Evolutionary conservation across 2,888 invertebrate genomes (phyloP).

Genomic region (Steromphala cineraria): DNA sequence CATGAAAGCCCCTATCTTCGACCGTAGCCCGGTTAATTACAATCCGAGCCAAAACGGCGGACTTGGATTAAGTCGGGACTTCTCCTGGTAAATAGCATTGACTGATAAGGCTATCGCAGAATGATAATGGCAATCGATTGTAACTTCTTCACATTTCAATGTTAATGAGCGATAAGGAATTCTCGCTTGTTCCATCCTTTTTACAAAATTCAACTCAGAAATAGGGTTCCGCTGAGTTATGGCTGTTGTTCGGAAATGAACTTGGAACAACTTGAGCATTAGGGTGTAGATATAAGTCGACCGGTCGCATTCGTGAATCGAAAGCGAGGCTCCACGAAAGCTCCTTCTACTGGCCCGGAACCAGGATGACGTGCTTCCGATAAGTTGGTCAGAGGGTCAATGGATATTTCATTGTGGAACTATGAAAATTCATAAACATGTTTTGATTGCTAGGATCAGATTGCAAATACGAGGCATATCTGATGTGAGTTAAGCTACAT

Average conservation of each 20-base stretch:
- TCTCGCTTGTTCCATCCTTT: too few species aligned
- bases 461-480: not conserved
- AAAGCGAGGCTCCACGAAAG: too few species aligned
- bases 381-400: not conserved
- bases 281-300: too few species aligned
- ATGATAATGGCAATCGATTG: not conserved
- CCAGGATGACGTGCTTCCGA: too few species aligned
- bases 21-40: not conserved
- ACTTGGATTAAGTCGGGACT: not conserved
- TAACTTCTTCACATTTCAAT: not conserved
- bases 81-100: not conserved
- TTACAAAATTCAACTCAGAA: too few species aligned
- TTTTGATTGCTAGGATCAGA: not conserved
- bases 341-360: too few species aligned
- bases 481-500: not conserved
- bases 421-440: not conserved
- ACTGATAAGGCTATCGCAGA: not conserved
- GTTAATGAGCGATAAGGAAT: not conserved
- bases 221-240: too few species aligned
- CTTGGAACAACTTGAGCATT: too few species aligned
- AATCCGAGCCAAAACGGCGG: not conserved
- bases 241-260: too few species aligned
- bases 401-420: conserved; percentile 5
- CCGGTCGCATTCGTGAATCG: too few species aligned
- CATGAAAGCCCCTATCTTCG: conserved; percentile 5